Evolutionary conservation across 2,797 vertebrate genomes (phyloP).

Genomic region (Pterois miles): DNA sequence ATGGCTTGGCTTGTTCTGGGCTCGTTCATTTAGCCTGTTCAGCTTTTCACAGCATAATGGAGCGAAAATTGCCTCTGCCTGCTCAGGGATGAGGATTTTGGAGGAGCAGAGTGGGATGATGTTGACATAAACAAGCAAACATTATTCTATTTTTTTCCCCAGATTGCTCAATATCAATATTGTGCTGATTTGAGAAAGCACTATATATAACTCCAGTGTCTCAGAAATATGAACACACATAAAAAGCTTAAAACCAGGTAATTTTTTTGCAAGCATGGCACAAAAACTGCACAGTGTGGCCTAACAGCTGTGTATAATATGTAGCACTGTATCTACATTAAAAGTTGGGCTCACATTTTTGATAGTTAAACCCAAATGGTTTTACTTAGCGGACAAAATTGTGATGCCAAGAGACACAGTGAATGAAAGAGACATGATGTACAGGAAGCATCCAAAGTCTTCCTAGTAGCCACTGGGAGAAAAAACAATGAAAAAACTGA

Average conservation of each 20-base stretch:
- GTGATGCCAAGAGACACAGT: background rate
- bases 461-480: background rate
- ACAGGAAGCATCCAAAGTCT: background rate
- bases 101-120: conserved; percentile 29
- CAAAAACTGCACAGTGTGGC: background rate
- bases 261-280: background rate
- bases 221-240: background rate
- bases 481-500: background rate
- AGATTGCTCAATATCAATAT: conserved; percentile 27
- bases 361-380: background rate
- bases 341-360: background rate
- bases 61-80: conserved; percentile 60
- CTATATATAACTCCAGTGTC: background rate
- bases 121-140: conserved; percentile 49
- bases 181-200: conserved; percentile 28
- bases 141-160: conserved; percentile 41
- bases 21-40: conserved; percentile 63
- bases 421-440: background rate
- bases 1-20: conserved; percentile 62
- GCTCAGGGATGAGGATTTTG: conserved; percentile 56
- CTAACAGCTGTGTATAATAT: background rate
- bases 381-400: background rate
- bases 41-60: conserved; percentile 64
- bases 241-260: background rate
- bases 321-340: background rate